Base-by-base conservation (phyloP, 2,113 vertebrate genomes). In the Danionella cerebrum region DNA sequence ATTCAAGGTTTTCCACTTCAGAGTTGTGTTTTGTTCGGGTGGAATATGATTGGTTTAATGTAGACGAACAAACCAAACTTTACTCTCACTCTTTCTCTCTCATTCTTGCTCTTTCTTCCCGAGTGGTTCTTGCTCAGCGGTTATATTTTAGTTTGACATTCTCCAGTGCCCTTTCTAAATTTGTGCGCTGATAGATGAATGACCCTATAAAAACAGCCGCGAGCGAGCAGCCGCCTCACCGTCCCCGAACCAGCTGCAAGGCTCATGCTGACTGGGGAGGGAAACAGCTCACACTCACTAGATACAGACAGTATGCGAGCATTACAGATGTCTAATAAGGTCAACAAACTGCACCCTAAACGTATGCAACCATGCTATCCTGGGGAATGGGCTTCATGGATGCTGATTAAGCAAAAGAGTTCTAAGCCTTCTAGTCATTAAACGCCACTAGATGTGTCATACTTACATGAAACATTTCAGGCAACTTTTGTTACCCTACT, bases 271-370 rank as follows among this genome's bases (percentile, higher is more conserved):
- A 87, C 79, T 79, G 69, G 65, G 62, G 76, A 71, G 71, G 64
- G 77, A 81, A 74, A 79, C n/a, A n/a, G n/a, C 80, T 51, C 70
- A 70, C 66, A 58, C 75, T n/a, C n/a, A n/a, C n/a, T n/a, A 72
- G 65, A 48, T 12, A 74, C n/a, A n/a, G n/a, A n/a, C n/a, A n/a
- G n/a, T n/a, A n/a, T n/a, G n/a, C 78, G 71, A 78, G 48, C 55
- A 68, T 66, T 42, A 78, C 85, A 87, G 83, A 83, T 83, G 82
- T 80, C 64, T 83, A 84, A 84, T 82, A 81, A 84, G 82, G 82
- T 85, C 81, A 80, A 70, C 69, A 71, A 67, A 80, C 74, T 79
- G 59, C 8, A 47, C 8, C 35, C 44, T 72, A 63, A 41, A 42
- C 66, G 62, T 66, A 72, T 76, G 57, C 76, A 72, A 74, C 51